A percentile compares a stretch with the other conserved stretches of the same genome.
phyloP scores from a whole-genome alignment of 1,140 invertebrate species.

The Arctopsyche grandis region DNA sequence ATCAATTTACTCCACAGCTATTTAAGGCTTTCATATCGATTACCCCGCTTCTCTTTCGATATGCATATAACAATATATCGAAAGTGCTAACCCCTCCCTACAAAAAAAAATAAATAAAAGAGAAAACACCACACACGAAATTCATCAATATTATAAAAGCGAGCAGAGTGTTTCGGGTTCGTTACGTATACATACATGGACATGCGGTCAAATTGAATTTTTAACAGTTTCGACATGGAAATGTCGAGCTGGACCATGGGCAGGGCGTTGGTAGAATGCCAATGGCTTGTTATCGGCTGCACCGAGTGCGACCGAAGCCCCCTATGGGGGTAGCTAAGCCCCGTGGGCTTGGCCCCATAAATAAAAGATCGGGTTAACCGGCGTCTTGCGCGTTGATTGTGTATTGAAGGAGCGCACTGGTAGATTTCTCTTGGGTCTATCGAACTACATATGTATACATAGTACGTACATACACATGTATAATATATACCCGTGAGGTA shows the following conservation, averaged over 20 bases:
- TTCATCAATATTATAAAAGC: constrained; percentile 20
- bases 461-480: not conserved
- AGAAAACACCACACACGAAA: not conserved
- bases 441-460: not conserved
- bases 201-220: constrained; percentile 19
- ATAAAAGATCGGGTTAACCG: constrained; percentile 24
- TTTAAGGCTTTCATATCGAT: constrained; percentile 1
- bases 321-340: not conserved
- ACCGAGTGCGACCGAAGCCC: not conserved
- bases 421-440: not conserved
- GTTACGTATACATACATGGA: constrained; percentile 23
- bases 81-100: too few species aligned
- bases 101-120: too few species aligned
- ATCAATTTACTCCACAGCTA: not conserved
- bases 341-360: not conserved
- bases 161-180: constrained; percentile 4
- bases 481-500: not conserved
- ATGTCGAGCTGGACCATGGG: not conserved
- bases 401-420: not conserved
- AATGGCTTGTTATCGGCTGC: constrained; percentile 21
- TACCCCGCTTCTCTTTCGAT: not conserved
- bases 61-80: too few species aligned
- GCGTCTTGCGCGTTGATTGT: not conserved
- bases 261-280: constrained; percentile 13
- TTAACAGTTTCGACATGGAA: constrained; percentile 15